phyloP scores from a whole-genome alignment of 2,888 invertebrate species.

The Apocheima hispidaria region DNA sequence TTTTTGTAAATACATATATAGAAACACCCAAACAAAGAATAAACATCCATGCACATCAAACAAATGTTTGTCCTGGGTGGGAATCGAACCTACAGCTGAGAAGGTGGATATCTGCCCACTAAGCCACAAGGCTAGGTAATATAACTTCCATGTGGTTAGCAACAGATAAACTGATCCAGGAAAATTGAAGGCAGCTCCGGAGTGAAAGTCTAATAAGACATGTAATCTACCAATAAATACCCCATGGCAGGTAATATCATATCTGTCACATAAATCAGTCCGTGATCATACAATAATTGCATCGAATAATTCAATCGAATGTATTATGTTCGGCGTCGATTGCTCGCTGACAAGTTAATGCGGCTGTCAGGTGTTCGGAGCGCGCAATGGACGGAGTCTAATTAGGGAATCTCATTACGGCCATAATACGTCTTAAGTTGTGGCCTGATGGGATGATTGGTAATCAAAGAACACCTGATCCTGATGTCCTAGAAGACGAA shows the following conservation, averaged over 20 bases:
- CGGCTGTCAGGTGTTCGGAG: slow-evolving; percentile 53
- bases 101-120: too few species aligned
- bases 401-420: slow-evolving; percentile 58
- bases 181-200: slow-evolving; percentile 4
- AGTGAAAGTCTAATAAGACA: slow-evolving; percentile 31
- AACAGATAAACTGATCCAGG: not conserved
- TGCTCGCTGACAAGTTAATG: slow-evolving; percentile 60
- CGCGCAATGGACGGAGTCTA: slow-evolving; percentile 51
- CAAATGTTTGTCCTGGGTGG: too few species aligned
- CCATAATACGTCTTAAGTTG: slow-evolving; percentile 31
- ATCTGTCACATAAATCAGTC: slow-evolving; percentile 37
- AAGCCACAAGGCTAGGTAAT: too few species aligned
- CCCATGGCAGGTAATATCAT: slow-evolving; percentile 33
- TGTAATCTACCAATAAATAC: slow-evolving; percentile 32
- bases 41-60: too few species aligned
- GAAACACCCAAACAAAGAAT: too few species aligned
- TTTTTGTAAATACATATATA: too few species aligned
- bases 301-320: slow-evolving; percentile 41
- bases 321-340: slow-evolving; percentile 42
- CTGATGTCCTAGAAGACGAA: not conserved
- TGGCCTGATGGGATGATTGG: slow-evolving; percentile 16
- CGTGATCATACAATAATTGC: slow-evolving; percentile 40
- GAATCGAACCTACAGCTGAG: too few species aligned
- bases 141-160: not conserved
- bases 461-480: slow-evolving; percentile 21